Base-by-base conservation (phyloP, 2,888 invertebrate species). In the Hesperia comma region DNA sequence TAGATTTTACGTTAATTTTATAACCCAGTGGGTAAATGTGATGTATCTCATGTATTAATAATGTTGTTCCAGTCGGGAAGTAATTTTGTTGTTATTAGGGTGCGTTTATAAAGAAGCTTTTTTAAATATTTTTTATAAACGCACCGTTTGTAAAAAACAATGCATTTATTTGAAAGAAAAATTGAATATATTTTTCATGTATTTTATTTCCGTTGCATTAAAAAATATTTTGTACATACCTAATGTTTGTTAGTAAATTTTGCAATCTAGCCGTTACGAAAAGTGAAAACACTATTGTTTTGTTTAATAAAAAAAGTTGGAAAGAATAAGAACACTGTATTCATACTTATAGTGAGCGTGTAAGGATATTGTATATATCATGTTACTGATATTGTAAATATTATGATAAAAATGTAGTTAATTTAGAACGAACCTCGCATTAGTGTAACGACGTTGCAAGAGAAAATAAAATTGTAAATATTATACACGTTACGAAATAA, bases 281-380 rank as follows among this genome's bases (percentile, higher is more conserved):
- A 26, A 26, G 26, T 26, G 26, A 26, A 26, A 26, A 26, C 26
- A 26, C 26, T 4, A 26, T 26, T 4, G 26, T 26, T 3, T 37
- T 12, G 8, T 37, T 2, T 2, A 10, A 37, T 37, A 37, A 10
- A 37, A 37, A 37, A 37, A 10, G 0, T 37, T 37, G 37, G 12
- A 8, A 37, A 37, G 37, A 37, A 12, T 2, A 37, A 37, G 10
- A 12, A 37, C 12, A 12, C 3, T 26, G 2, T 10, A 12, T 12
- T 37, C 2, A 37, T 8, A 1, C 26, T 6, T 26, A 26, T 41
- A 26, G 41, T 21, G 21, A 57, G 21, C 19, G 14, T 15, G 32
- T 33, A 32, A 43, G 10, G 15, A 15, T 33, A 32, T 43, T 60
- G 46, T 46, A 60, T 68, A 74, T 73, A 79, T 17, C 43, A 72